These are phyloP conservation scores for Cyphomyrmex costatus DNA, from an alignment of 1,140 invertebrate species.

Conservation along the genomic window DNA sequence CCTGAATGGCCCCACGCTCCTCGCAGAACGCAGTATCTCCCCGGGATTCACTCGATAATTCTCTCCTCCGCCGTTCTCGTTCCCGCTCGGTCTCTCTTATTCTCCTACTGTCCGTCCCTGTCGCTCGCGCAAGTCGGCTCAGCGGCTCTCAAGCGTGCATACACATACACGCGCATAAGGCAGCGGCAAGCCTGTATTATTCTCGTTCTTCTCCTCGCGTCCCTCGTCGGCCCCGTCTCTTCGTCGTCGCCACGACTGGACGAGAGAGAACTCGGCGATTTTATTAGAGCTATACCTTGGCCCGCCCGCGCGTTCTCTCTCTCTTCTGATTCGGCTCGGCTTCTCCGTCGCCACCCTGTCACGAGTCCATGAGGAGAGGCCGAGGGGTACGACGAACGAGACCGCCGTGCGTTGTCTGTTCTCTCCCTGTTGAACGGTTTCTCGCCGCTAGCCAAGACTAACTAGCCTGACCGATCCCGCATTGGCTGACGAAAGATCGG, in stretches of 20 bases:
- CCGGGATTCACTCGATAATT: slow-evolving; percentile 55
- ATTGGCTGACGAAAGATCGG: not conserved
- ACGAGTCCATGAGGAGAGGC: slow-evolving; percentile 76
- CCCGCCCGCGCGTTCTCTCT: slow-evolving; percentile 26
- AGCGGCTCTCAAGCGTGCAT: slow-evolving; percentile 43
- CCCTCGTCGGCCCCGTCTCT: slow-evolving; percentile 26
- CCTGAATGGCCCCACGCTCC: slow-evolving; percentile 45
- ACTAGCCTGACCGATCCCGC: slow-evolving; percentile 33
- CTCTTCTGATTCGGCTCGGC: slow-evolving; percentile 57
- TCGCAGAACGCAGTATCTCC: slow-evolving; percentile 49
- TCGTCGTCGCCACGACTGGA: slow-evolving; percentile 36
- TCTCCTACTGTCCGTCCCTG: not conserved
- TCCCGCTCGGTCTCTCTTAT: not conserved
- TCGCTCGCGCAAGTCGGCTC: slow-evolving; percentile 57
- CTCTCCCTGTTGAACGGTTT: not conserved
- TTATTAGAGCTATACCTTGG: slow-evolving; percentile 49
- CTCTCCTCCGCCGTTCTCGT: slow-evolving; percentile 23
- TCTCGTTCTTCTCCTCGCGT: slow-evolving; percentile 27
- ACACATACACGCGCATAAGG: slow-evolving; percentile 25
- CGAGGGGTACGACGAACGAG: slow-evolving; percentile 55
- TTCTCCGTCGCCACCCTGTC: slow-evolving; percentile 75
- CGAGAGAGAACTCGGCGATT: slow-evolving; percentile 74
- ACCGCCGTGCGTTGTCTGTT: slow-evolving; percentile 9
- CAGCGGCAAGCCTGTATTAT: slow-evolving; percentile 32
- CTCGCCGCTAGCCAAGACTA: not conserved